Percentiles rank a stretch among this genome's conserved stretches.
Evolutionary conservation across 2,888 invertebrate species (phyloP).

Genomic region (Sphaeridia pumilis): DNA sequence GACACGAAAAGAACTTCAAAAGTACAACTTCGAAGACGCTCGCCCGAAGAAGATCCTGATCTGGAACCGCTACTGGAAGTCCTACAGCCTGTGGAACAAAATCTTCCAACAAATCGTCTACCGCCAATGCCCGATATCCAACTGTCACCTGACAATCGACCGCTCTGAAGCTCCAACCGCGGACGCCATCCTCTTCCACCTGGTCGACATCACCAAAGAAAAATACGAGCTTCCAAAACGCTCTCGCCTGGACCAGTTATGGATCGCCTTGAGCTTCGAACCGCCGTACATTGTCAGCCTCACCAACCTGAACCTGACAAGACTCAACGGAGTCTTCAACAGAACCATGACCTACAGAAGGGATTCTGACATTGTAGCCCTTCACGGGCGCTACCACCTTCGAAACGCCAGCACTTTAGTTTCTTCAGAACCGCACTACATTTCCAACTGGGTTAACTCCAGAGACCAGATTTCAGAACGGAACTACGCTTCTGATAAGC

Average conservation of each 20-base stretch:
- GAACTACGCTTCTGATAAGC: conserved; percentile 33
- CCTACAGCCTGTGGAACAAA: conserved; percentile 33
- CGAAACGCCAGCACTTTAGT: not conserved
- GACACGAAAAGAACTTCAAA: no score
- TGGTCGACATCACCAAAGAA: conserved; percentile 43
- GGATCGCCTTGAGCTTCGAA: conserved; percentile 60
- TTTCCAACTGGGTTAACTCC: conserved; percentile 25
- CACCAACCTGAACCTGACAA: conserved; percentile 38
- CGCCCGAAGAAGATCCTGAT: conserved; percentile 27
- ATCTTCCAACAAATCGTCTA: conserved; percentile 30
- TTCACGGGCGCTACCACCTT: conserved; percentile 38
- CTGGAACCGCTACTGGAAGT: conserved; percentile 35
- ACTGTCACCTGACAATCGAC: conserved; percentile 27
- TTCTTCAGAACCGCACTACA: conserved; percentile 18
- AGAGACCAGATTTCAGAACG: conserved; percentile 18
- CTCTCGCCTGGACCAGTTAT: conserved; percentile 46
- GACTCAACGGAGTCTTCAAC: conserved; percentile 50
- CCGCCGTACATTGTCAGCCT: conserved; percentile 47
- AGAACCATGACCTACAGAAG: conserved; percentile 45
- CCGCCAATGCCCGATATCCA: conserved; percentile 25
- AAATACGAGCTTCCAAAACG: conserved; percentile 46
- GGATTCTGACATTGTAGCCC: conserved; percentile 41
- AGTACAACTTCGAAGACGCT: no score
- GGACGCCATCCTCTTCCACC: conserved; percentile 54
- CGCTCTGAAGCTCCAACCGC: conserved; percentile 22